Evolutionary conservation across 2,888 invertebrate species (phyloP).

Genomic region (Mesochorus sp.): DNA sequence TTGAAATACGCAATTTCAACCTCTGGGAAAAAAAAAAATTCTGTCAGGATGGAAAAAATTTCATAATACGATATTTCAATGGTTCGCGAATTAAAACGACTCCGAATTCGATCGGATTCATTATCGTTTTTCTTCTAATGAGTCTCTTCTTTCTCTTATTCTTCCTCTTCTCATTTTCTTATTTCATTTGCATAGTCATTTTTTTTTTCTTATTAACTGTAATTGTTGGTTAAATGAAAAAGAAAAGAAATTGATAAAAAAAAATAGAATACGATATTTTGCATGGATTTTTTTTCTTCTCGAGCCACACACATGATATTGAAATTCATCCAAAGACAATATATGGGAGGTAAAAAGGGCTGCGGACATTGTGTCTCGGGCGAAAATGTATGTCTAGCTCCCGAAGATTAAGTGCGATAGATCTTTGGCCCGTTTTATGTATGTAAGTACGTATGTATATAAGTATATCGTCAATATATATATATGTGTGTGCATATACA

Average conservation of each 20-base stretch:
- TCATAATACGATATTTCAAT: conserved; percentile 14
- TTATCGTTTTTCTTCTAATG: too few species aligned
- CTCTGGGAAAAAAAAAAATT: neutral
- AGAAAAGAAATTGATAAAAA: too few species aligned
- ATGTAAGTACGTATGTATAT: neutral
- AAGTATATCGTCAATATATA: neutral
- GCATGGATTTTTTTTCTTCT: too few species aligned
- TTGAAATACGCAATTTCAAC: conserved; percentile 52
- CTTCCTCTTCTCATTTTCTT: too few species aligned
- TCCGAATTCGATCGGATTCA: too few species aligned
- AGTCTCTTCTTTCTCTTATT: too few species aligned
- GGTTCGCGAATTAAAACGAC: too few species aligned
- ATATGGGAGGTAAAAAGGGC: neutral
- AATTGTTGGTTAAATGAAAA: neutral
- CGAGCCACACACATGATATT: too few species aligned
- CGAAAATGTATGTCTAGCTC: conserved; percentile 40
- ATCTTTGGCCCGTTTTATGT: conserved; percentile 3
- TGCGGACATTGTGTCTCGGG: conserved; percentile 11
- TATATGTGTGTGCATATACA: neutral
- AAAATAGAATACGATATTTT: too few species aligned
- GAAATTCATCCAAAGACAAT: too few species aligned
- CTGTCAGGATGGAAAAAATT: neutral
- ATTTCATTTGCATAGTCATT: too few species aligned
- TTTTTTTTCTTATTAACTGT: neutral
- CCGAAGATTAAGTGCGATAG: conserved; percentile 29